Evolutionary conservation across 2,113 vertebrate species (phyloP), one percentile per base, ranked within the genome.

Genomic region (Beaufortia kweichowensis): DNA sequence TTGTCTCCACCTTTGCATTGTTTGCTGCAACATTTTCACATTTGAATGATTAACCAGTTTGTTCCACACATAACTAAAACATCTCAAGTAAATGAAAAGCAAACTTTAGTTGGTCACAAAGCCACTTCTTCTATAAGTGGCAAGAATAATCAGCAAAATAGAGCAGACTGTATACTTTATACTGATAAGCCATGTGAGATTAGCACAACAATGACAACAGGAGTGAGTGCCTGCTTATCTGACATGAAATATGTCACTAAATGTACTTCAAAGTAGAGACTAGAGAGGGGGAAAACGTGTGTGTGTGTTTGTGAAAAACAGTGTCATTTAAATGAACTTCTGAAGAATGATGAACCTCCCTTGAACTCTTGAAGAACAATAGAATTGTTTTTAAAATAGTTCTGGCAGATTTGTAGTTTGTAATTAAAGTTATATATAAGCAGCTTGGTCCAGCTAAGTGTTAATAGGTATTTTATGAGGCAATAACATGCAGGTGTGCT

Each of bases 351-450:
- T 29, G 61, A 77, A 87, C 83, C 84, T 82, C 77, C 21, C 71
- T 62, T 81, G 84, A 90, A 86, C 86, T 80, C 8, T 6, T 0
- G 5, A 57, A 55, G 41, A 83, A 83, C 79, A 83, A 43, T 72
- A 71, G 81, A 81, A 86, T 78, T 75, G 74, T 82, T 63, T 78
- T 73, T 85, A 78, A 87, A 80, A 79, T 46, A 68, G 77, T 85
- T 79, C 82, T 83, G 83, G 75, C 84, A 85, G 86, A 86, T 79
- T 74, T 84, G 83, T 80, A 83, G 84, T 74, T 86, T 83, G 84
- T 89, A 89, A 91, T 91, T 89, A 86, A 90, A 88, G 86, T 83
- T 82, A 75, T 90, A 88, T 88, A 88, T 90, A 82, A 84, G 78
- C 71, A 57, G 63, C 69, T 87, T 79, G 82, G 83, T 84, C 78